These are phyloP conservation scores for Cheilosia soror DNA, from an alignment of 2,888 invertebrate genomes.

Conservation along the genomic window DNA sequence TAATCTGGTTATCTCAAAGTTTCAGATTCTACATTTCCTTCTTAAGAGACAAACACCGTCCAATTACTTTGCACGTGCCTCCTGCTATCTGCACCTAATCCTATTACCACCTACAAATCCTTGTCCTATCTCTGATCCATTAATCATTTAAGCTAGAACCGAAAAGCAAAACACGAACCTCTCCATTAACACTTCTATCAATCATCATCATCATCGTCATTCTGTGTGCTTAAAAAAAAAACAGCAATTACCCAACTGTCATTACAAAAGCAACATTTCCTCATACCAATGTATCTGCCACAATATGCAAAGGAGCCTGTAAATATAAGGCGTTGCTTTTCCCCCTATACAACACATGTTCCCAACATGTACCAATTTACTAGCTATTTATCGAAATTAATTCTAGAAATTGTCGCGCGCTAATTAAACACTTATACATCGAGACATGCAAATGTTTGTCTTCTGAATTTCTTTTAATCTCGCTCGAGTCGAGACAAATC, in stretches of 20 bases:
- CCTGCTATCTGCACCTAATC: slow-evolving; percentile 49
- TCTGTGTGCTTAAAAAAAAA: background rate
- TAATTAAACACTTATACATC: slow-evolving; percentile 26
- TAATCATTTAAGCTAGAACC: slow-evolving; percentile 41
- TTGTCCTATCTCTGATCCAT: slow-evolving; percentile 46
- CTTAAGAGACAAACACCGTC: slow-evolving; percentile 11
- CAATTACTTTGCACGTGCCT: slow-evolving; percentile 8
- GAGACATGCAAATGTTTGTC: slow-evolving; percentile 24
- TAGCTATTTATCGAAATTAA: slow-evolving; percentile 17
- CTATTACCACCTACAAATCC: slow-evolving; percentile 71
- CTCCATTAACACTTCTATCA: slow-evolving; percentile 57
- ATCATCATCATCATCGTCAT: slow-evolving; percentile 42
- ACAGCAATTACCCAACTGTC: slow-evolving; percentile 46
- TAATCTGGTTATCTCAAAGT: slow-evolving; percentile 20
- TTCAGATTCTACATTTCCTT: slow-evolving; percentile 54
- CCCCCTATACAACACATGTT: background rate
- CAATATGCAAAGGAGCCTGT: background rate
- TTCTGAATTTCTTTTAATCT: background rate
- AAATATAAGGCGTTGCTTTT: background rate
- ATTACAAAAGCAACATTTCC: slow-evolving; percentile 48
- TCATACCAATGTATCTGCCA: slow-evolving; percentile 31
- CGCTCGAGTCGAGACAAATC: slow-evolving; percentile 36
- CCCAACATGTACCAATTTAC: slow-evolving; percentile 16
- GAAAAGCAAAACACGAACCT: slow-evolving; percentile 20
- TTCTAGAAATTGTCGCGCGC: slow-evolving; percentile 19